Conservation (phyloP, 1,140 invertebrate genomes). For the Paralvinella palmiformis region DNA sequence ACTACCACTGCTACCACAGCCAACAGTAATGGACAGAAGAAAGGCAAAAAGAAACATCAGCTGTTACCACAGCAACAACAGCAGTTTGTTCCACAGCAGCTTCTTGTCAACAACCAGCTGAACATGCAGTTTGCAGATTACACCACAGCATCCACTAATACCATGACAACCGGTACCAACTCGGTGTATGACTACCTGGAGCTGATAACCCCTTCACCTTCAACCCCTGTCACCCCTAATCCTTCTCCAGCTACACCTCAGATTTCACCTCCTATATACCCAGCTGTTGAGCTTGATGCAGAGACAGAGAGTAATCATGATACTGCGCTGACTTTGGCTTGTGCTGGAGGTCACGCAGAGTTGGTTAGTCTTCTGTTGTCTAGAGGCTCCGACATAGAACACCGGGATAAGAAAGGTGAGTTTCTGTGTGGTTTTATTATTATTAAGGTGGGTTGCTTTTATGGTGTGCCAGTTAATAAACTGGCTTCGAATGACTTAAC, state of each 20-base stretch:
- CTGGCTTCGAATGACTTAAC: too few species aligned
- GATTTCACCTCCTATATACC: slow-evolving; percentile 29
- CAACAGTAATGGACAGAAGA: background rate
- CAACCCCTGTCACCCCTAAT: slow-evolving; percentile 32
- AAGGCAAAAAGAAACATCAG: slow-evolving; percentile 9
- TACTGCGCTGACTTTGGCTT: slow-evolving; percentile 93
- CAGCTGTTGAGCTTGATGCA: slow-evolving; percentile 60
- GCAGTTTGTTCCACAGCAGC: slow-evolving; percentile 24
- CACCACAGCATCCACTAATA: slow-evolving; percentile 19
- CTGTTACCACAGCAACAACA: slow-evolving; percentile 26
- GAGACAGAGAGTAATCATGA: slow-evolving; percentile 98
- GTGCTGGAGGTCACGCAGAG: slow-evolving; percentile 93
- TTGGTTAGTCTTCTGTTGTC: slow-evolving; percentile 84
- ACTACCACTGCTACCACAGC: background rate
- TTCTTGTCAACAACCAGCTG: slow-evolving; percentile 16
- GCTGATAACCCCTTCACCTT: slow-evolving; percentile 31
- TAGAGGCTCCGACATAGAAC: slow-evolving; percentile 90
- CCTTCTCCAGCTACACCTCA: slow-evolving; percentile 38
- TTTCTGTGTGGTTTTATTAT: too few species aligned
- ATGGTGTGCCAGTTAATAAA: too few species aligned
- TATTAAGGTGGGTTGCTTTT: too few species aligned
- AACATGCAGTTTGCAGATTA: slow-evolving; percentile 20
- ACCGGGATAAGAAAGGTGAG: slow-evolving; percentile 86
- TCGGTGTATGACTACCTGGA: slow-evolving; percentile 18
- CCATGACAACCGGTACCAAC: slow-evolving; percentile 12